These are phyloP conservation scores for Hydrozoanthus gracilis DNA, from an alignment of 92 coral and sea anemone species.

Conservation along the genomic window DNA sequence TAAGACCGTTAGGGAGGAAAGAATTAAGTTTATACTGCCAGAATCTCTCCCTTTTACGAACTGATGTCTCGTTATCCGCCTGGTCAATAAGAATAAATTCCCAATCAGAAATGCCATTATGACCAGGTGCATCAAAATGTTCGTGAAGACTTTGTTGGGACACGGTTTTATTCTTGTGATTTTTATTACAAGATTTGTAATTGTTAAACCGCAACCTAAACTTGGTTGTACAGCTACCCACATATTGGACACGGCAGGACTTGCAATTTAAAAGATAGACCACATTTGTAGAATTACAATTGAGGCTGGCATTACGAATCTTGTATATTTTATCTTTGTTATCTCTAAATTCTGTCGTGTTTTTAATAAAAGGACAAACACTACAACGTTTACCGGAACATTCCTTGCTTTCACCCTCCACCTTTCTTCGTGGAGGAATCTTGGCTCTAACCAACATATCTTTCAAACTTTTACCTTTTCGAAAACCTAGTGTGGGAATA, in stretches of 20 bases:
- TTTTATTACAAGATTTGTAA: not conserved
- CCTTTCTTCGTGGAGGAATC: not conserved
- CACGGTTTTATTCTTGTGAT: not conserved
- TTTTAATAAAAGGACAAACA: not conserved
- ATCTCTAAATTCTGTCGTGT: not conserved
- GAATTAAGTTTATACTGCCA: not conserved
- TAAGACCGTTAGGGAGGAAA: not conserved
- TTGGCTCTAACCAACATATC: not conserved
- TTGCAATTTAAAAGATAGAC: conserved; percentile 30
- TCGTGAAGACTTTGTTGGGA: not conserved
- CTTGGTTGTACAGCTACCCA: conserved; percentile 16
- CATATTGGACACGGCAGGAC: conserved; percentile 6
- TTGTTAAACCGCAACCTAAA: not conserved
- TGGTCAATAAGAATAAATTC: not conserved
- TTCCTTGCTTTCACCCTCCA: not conserved
- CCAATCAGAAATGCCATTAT: not conserved
- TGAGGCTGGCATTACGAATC: not conserved
- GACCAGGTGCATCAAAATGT: not conserved
- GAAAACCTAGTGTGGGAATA: not conserved
- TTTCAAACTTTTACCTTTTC: not conserved
- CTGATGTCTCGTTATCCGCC: not conserved
- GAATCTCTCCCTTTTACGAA: not conserved
- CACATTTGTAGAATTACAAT: conserved; percentile 31
- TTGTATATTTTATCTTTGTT: not conserved
- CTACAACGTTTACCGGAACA: not conserved